Evolutionary conservation across 2,797 vertebrate species (phyloP).

Genomic region (Xerus rutilus): DNA sequence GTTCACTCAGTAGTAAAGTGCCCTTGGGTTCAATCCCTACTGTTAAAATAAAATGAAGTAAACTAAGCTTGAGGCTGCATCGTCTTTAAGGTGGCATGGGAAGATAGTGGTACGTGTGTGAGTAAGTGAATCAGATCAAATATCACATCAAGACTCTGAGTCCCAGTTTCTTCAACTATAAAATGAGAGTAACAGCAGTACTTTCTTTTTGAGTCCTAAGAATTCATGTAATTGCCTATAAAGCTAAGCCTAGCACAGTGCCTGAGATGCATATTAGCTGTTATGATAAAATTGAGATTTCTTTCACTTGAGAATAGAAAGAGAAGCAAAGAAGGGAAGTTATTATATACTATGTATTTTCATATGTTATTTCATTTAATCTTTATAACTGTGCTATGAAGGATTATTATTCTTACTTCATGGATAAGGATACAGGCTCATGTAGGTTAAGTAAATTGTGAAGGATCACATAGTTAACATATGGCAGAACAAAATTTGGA

Average conservation of each 20-base stretch:
- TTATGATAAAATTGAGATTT: conserved; percentile 11
- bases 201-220: conserved; percentile 18
- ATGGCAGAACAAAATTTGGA: not conserved
- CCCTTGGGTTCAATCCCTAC: no score
- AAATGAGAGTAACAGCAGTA: not conserved
- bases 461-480: not conserved
- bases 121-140: not conserved
- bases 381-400: not conserved
- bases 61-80: not conserved
- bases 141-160: not conserved
- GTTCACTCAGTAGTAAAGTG: no score
- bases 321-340: not conserved
- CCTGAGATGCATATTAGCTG: not conserved
- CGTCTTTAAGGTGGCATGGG: not conserved
- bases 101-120: not conserved
- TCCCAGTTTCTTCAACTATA: not conserved
- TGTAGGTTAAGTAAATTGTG: not conserved
- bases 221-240: not conserved
- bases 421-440: not conserved
- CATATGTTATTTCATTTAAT: not conserved
- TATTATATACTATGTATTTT: not conserved
- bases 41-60: not conserved
- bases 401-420: not conserved
- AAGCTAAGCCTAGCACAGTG: not conserved
- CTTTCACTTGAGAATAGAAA: conserved; percentile 30